Conservation (phyloP, 1,140 invertebrate species). For the Nixonia krombeini region DNA sequence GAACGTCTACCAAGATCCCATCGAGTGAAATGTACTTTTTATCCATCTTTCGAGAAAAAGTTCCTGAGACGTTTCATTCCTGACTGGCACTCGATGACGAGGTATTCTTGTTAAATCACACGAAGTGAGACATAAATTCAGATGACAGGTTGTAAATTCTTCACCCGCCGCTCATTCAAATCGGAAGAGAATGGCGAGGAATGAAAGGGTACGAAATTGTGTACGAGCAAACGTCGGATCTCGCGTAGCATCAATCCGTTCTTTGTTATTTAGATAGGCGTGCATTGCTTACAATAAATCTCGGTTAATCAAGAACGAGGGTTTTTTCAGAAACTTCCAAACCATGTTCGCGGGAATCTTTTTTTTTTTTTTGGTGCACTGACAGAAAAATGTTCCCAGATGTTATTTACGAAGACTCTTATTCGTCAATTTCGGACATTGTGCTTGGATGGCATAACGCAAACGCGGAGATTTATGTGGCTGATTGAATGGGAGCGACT, state of each 20-base stretch:
- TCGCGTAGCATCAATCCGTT: no score
- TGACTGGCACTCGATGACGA: not conserved
- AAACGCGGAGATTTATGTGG: constrained; percentile 32
- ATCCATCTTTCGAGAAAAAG: not conserved
- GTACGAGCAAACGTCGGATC: no score
- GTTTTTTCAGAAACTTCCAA: no score
- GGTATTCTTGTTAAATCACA: not conserved
- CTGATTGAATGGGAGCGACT: constrained; percentile 4
- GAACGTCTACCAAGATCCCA: not conserved
- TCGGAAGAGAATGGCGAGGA: not conserved
- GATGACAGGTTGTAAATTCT: not conserved
- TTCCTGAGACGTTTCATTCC: not conserved
- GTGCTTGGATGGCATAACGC: not conserved
- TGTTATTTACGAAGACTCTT: not conserved
- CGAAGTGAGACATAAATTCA: not conserved
- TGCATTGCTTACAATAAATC: no score
- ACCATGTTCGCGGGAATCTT: no score
- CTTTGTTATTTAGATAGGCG: no score
- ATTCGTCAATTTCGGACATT: not conserved
- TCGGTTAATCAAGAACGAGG: no score
- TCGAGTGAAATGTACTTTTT: not conserved
- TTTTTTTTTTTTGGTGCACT: not conserved
- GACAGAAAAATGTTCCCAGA: not conserved
- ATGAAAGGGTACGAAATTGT: not conserved
- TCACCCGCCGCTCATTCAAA: no score